Conservation (phyloP, 1,140 invertebrate species). For the Eumeta japonica region DNA sequence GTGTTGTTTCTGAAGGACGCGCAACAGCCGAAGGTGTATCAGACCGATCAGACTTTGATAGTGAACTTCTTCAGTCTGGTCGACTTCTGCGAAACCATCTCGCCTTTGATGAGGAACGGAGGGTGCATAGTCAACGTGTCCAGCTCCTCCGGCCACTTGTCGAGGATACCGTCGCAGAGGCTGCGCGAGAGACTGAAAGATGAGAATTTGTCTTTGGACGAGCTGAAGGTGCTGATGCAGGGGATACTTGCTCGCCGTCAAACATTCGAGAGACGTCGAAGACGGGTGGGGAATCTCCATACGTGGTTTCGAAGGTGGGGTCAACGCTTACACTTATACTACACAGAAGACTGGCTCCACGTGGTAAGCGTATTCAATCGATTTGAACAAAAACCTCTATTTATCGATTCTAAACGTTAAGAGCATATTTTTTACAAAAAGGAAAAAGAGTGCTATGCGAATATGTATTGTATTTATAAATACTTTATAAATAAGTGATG, state of each 20-base stretch:
- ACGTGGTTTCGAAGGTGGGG: slow-evolving; percentile 71
- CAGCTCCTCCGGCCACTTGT: slow-evolving; percentile 66
- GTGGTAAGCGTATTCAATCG: too few species aligned
- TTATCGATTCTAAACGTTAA: too few species aligned
- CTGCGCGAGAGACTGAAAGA: too few species aligned
- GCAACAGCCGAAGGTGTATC: slow-evolving; percentile 64
- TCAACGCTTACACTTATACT: slow-evolving; percentile 48
- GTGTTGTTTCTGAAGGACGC: slow-evolving; percentile 68
- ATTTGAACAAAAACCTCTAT: too few species aligned
- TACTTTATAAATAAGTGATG: too few species aligned
- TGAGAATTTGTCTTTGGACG: too few species aligned
- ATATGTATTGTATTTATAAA: too few species aligned
- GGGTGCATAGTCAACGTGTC: slow-evolving; percentile 75
- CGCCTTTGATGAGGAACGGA: slow-evolving; percentile 66
- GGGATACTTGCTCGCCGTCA: too few species aligned
- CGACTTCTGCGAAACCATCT: slow-evolving; percentile 64
- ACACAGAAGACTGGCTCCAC: slow-evolving; percentile 20
- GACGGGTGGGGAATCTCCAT: slow-evolving; percentile 59
- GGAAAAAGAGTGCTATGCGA: too few species aligned
- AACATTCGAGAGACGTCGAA: slow-evolving; percentile 25
- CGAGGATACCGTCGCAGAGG: slow-evolving; percentile 57
- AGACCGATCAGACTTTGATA: slow-evolving; percentile 68
- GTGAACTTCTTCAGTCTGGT: slow-evolving; percentile 69
- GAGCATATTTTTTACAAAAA: too few species aligned
- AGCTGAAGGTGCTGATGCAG: too few species aligned